Evolutionary conservation across 2,113 vertebrate genomes (phyloP).

Genomic region (Stomatorhinus ivindoensis): DNA sequence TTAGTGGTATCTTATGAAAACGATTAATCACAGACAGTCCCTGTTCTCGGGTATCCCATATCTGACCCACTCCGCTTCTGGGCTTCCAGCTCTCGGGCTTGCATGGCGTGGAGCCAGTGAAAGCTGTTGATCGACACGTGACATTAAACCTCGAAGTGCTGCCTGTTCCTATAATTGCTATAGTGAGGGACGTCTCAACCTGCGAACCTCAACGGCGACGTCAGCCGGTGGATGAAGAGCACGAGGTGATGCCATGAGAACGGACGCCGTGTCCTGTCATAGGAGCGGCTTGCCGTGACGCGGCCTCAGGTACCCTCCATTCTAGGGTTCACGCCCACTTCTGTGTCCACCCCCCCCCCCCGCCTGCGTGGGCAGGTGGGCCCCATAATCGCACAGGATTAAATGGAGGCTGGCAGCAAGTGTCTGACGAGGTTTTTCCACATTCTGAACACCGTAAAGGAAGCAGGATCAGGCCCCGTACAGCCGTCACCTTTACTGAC

Average conservation of each 20-base stretch:
- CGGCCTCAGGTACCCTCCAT: not conserved
- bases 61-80: not conserved
- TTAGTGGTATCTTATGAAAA: not conserved
- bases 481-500: conserved; percentile 77
- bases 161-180: not conserved
- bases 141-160: not conserved
- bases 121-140: not conserved
- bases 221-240: not conserved
- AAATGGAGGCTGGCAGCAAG: conserved; percentile 31
- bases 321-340: conserved; percentile 15
- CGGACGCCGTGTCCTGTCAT: too few relatives aligned
- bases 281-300: too few relatives aligned
- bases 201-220: not conserved
- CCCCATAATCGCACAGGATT: conserved; percentile 17
- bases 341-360: conserved; percentile 36
- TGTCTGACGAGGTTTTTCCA: conserved; percentile 6
- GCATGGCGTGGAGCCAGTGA: not conserved
- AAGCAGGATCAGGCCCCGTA: conserved; percentile 73
- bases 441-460: conserved; percentile 59
- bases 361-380: conserved; percentile 31
- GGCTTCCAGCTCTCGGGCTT: not conserved
- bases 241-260: not conserved
- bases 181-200: not conserved
- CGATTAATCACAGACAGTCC: not conserved
- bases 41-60: not conserved